Conservation (phyloP, 2,113 vertebrate genomes). For the Martes martes region DNA sequence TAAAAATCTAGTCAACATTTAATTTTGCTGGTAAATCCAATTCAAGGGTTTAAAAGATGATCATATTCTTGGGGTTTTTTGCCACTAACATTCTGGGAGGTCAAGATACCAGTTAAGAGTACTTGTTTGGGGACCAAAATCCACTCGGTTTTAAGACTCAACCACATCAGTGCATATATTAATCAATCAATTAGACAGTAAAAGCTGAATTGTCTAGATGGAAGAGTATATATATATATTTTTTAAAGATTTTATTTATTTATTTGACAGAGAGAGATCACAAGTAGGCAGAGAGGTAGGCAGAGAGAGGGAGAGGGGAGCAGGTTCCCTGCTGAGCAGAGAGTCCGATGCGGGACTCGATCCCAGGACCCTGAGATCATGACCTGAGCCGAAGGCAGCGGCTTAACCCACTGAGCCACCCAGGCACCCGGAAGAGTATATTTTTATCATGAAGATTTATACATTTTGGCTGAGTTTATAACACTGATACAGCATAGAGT, state of each 20-base stretch:
- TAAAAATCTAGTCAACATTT: not conserved
- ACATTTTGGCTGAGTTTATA: not conserved
- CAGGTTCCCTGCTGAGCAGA: no score
- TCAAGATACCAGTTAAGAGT: not conserved
- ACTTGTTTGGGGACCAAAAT: not conserved
- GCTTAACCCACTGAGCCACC: no score
- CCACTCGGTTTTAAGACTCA: not conserved
- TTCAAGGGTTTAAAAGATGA: not conserved
- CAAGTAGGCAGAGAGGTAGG: no score
- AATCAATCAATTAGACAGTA: not conserved
- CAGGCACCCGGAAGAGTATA: not conserved
- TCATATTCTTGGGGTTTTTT: not conserved
- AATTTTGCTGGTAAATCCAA: not conserved
- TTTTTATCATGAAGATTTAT: not conserved
- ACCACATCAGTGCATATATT: not conserved
- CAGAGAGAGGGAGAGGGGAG: no score
- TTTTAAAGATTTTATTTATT: no score
- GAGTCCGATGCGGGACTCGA: no score
- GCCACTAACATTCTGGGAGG: not conserved
- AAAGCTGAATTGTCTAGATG: not conserved
- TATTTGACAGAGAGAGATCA: no score
- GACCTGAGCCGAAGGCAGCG: no score
- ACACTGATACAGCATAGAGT: not conserved
- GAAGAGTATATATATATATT: not conserved
- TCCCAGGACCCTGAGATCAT: no score